Conservation (phyloP, 2,888 invertebrate species). For the Athalia circularis region DNA sequence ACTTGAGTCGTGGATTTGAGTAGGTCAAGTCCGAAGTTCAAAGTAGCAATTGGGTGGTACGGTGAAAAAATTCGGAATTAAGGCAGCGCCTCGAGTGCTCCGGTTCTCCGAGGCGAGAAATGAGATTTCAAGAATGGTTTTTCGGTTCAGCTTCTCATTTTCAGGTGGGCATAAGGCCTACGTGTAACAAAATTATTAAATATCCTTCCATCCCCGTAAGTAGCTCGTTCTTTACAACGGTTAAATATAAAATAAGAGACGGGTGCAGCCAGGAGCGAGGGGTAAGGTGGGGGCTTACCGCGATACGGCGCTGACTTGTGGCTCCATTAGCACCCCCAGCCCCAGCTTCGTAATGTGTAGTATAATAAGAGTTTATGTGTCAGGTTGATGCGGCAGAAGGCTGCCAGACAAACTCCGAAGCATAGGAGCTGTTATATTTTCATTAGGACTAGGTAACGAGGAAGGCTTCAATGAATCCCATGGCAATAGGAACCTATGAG, state of each 20-base stretch:
- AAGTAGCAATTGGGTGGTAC: background rate
- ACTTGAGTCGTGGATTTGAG: too few species aligned
- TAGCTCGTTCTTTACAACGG: constrained; percentile 72
- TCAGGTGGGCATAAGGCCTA: constrained; percentile 24
- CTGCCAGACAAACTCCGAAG: constrained; percentile 72
- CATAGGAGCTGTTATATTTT: constrained; percentile 74
- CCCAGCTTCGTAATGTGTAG: constrained; percentile 70
- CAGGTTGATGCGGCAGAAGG: constrained; percentile 73
- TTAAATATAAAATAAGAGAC: constrained; percentile 74
- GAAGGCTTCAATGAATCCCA: constrained; percentile 66
- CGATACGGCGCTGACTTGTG: constrained; percentile 73
- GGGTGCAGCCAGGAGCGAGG: constrained; percentile 54
- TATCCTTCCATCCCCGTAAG: constrained; percentile 68
- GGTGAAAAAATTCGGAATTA: constrained; percentile 19
- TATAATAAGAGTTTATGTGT: constrained; percentile 74
- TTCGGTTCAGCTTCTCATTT: constrained; percentile 13
- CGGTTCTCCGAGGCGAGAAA: background rate
- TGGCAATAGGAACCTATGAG: constrained; percentile 51
- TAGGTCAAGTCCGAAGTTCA: background rate
- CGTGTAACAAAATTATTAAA: constrained; percentile 66
- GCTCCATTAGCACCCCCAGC: constrained; percentile 71
- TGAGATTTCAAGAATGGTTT: constrained; percentile 26
- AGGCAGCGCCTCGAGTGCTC: background rate
- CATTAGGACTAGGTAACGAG: constrained; percentile 69
- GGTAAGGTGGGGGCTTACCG: constrained; percentile 57